Conservation (phyloP, 2,797 vertebrate species). For the Hypotaenidia okinawae region DNA sequence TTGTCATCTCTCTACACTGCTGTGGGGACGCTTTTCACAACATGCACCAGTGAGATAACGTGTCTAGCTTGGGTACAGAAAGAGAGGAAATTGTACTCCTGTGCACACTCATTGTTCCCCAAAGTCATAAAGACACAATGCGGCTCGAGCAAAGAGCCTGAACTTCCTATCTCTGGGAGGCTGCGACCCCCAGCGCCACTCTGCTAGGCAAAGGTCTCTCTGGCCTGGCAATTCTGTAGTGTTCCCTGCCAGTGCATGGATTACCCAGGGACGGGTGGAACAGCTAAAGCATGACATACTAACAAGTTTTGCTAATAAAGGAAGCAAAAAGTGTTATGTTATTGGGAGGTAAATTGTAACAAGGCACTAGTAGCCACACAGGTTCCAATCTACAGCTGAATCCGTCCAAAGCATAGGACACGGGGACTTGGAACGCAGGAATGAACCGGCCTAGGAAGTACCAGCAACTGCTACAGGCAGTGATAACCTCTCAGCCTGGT, state of each 20-base stretch:
- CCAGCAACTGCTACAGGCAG: not conserved
- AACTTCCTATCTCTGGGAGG: not conserved
- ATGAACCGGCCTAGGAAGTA: not conserved
- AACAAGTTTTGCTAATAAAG: not conserved
- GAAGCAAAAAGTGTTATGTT: not conserved
- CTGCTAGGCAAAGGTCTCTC: not conserved
- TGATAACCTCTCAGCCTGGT: not conserved
- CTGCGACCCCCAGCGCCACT: no score
- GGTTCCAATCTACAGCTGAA: not conserved
- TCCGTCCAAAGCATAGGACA: not conserved
- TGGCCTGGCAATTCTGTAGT: not conserved
- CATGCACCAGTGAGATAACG: constrained; percentile 51
- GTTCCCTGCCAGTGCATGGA: not conserved
- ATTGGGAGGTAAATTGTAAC: not conserved
- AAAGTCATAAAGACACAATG: constrained; percentile 36
- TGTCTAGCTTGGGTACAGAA: not conserved
- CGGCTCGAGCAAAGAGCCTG: not conserved
- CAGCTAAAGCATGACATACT: not conserved
- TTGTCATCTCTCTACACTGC: constrained; percentile 16
- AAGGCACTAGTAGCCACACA: not conserved
- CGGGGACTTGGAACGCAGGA: not conserved
- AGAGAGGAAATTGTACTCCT: constrained; percentile 40
- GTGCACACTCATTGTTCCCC: constrained; percentile 1
- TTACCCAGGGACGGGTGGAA: not conserved
- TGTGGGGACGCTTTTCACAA: constrained; percentile 7